These are phyloP conservation scores for Artemia franciscana DNA, from an alignment of 1,140 invertebrate species.

Conservation along the genomic window DNA sequence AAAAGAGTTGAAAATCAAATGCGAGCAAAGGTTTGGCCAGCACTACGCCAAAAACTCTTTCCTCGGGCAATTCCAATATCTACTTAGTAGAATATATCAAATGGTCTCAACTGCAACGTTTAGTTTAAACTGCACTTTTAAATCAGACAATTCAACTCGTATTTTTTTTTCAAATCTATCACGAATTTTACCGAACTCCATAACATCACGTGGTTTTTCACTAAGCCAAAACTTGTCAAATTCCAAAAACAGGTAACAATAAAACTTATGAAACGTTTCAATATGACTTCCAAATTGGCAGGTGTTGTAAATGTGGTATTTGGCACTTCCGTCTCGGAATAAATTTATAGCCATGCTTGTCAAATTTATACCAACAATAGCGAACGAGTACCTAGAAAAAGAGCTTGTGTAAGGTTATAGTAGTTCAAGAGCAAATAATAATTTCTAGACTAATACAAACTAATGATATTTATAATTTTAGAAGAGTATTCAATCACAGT, in stretches of 20 bases:
- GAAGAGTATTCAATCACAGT: too few relatives aligned
- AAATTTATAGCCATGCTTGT: conserved; percentile 68
- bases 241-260: conserved; percentile 77
- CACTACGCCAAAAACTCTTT: too few relatives aligned
- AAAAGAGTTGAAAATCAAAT: too few relatives aligned
- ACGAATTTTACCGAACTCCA: conserved; percentile 74
- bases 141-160: conserved; percentile 32
- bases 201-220: conserved; percentile 70
- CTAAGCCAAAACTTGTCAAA: conserved; percentile 83
- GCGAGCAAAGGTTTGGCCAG: too few relatives aligned
- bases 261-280: conserved; percentile 72
- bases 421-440: too few relatives aligned
- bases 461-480: too few relatives aligned
- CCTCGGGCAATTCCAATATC: too few relatives aligned
- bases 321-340: conserved; percentile 52
- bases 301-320: conserved; percentile 77
- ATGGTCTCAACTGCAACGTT: too few relatives aligned
- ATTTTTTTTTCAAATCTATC: conserved; percentile 56
- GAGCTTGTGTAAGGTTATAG: too few relatives aligned
- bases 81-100: too few relatives aligned
- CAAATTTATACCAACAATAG: conserved; percentile 71
- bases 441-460: too few relatives aligned
- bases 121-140: too few relatives aligned
- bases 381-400: conserved; percentile 33
- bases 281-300: conserved; percentile 34